Evolutionary conservation across 2,888 invertebrate genomes (phyloP).

Genomic region (Phengaris arion): DNA sequence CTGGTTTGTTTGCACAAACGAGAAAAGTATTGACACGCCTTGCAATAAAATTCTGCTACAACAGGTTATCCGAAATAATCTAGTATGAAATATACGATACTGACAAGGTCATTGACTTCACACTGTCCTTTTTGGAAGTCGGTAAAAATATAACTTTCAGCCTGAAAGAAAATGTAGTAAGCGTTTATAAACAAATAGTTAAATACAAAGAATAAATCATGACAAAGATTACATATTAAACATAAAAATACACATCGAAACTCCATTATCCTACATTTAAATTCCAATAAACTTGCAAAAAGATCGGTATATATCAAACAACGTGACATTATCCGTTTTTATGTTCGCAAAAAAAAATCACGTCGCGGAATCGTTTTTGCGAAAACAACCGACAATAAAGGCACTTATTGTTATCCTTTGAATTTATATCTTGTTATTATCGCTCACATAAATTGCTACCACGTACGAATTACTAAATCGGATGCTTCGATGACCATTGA

Average conservation of each 20-base stretch:
- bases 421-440: slow-evolving; percentile 78
- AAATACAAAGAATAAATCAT: neutral
- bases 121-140: too few relatives aligned
- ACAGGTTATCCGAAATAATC: too few relatives aligned
- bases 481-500: slow-evolving; percentile 48
- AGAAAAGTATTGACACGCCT: too few relatives aligned
- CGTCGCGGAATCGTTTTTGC: slow-evolving; percentile 69
- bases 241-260: neutral
- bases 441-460: slow-evolving; percentile 71
- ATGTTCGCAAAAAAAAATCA: slow-evolving; percentile 62
- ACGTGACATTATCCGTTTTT: slow-evolving; percentile 68
- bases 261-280: slow-evolving; percentile 34
- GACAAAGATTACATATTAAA: neutral
- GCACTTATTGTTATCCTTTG: slow-evolving; percentile 78
- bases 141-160: too few relatives aligned
- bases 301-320: slow-evolving; percentile 66
- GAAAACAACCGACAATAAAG: slow-evolving; percentile 77
- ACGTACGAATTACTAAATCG: slow-evolving; percentile 65
- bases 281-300: slow-evolving; percentile 56
- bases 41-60: too few relatives aligned
- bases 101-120: too few relatives aligned
- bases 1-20: neutral
- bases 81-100: too few relatives aligned
- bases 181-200: neutral
- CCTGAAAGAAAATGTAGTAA: too few relatives aligned